Evolutionary conservation across 2,888 invertebrate species (phyloP).

Genomic region (Myathropa florea): DNA sequence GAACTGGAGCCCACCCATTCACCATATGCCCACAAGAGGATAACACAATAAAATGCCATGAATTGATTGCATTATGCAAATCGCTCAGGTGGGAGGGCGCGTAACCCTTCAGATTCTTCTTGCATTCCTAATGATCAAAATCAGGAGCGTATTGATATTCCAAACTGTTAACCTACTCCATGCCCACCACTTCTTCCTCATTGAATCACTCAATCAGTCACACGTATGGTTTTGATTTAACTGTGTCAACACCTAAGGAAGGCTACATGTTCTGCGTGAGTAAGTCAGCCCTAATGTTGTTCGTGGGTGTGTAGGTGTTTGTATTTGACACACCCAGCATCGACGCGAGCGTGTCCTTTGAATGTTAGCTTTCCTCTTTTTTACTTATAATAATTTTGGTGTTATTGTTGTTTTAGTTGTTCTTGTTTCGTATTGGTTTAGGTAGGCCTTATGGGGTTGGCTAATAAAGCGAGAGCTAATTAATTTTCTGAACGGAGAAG

Average conservation of each 20-base stretch:
- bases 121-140: conserved; percentile 43
- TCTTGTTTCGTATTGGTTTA: not conserved
- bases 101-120: conserved; percentile 26
- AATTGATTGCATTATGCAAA: conserved; percentile 48
- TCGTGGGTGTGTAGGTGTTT: not conserved
- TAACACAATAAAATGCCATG: conserved; percentile 20
- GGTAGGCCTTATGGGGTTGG: not conserved
- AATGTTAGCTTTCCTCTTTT: not conserved
- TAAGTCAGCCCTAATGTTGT: not conserved
- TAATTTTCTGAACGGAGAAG: not conserved
- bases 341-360: conserved; percentile 1
- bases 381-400: too few species aligned
- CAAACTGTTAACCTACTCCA: conserved; percentile 21
- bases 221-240: conserved; percentile 46
- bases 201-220: conserved; percentile 43
- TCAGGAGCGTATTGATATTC: conserved; percentile 45
- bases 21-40: not conserved
- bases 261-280: conserved; percentile 18
- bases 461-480: conserved; percentile 4
- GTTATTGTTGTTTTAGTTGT: not conserved
- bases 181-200: not conserved
- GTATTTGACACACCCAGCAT: not conserved
- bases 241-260: conserved; percentile 26
- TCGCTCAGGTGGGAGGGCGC: not conserved
- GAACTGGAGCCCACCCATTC: not conserved